A percentile compares a stretch with the other conserved stretches of the same genome.
Evolutionary conservation across 2,888 invertebrate species (phyloP).

Genomic region (Calameuta idolon): DNA sequence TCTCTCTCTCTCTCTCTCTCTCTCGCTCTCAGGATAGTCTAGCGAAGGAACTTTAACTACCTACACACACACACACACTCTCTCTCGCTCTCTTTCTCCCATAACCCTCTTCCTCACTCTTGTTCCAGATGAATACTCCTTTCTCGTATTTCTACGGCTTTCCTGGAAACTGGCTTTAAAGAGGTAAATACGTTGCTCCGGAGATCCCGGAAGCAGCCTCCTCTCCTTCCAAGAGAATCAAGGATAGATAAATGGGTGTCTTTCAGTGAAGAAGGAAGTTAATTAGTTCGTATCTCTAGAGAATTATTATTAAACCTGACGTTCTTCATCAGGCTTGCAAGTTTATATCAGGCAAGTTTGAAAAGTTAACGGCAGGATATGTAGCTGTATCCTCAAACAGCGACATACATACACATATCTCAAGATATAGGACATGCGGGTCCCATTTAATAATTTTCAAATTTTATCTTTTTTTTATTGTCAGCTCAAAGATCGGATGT

Average conservation of each 20-base stretch:
- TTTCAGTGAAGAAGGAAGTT: background rate
- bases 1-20: constrained; percentile 7
- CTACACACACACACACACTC: background rate
- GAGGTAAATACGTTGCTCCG: background rate
- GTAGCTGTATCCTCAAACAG: background rate
- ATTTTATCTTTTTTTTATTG: background rate
- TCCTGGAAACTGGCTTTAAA: background rate
- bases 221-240: background rate
- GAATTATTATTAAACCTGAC: background rate
- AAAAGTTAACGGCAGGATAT: background rate
- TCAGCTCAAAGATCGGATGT: background rate
- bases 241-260: background rate
- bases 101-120: background rate
- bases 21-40: constrained; percentile 12
- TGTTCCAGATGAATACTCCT: background rate
- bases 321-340: background rate
- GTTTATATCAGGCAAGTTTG: background rate
- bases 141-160: background rate
- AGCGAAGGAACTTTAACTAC: background rate
- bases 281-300: background rate
- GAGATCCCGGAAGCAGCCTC: background rate
- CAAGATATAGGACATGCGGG: too few species aligned
- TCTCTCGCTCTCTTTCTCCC: background rate
- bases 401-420: too few species aligned
- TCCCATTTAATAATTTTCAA: background rate